phyloP scores from a whole-genome alignment of 2,888 invertebrate species.

The Drosophila macrospina region DNA sequence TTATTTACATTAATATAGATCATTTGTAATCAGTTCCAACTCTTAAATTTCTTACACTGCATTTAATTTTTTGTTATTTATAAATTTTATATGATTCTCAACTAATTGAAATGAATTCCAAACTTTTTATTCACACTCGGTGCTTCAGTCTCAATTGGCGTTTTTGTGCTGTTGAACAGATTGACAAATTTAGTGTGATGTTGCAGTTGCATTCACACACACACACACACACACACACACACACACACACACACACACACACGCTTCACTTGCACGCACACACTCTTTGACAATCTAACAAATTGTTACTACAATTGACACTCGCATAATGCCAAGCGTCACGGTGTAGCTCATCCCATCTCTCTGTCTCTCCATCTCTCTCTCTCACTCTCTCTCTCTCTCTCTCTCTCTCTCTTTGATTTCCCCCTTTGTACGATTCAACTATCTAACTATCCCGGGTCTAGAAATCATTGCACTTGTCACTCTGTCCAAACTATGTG shows the following conservation, averaged over 20 bases:
- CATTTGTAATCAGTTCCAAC: no score
- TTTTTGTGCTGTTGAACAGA: slow-evolving; percentile 11
- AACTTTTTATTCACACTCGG: slow-evolving; percentile 22
- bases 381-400: background rate
- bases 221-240: background rate
- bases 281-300: slow-evolving; percentile 63
- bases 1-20: no score
- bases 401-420: background rate
- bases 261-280: background rate
- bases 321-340: slow-evolving; percentile 46
- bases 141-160: slow-evolving; percentile 6
- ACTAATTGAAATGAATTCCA: slow-evolving; percentile 57
- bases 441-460: slow-evolving; percentile 39
- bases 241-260: background rate
- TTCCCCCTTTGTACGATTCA: slow-evolving; percentile 7
- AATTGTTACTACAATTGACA: slow-evolving; percentile 74
- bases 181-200: slow-evolving; percentile 52
- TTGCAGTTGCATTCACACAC: slow-evolving; percentile 32
- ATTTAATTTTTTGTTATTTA: background rate
- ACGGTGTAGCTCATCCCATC: slow-evolving; percentile 10
- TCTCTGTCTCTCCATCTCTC: background rate
- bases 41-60: background rate
- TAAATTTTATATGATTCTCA: slow-evolving; percentile 2
- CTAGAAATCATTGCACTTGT: slow-evolving; percentile 73
- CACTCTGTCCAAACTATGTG: slow-evolving; percentile 45